Conservation (phyloP, 2,113 vertebrate genomes). For the Hirundichthys speculiger region DNA sequence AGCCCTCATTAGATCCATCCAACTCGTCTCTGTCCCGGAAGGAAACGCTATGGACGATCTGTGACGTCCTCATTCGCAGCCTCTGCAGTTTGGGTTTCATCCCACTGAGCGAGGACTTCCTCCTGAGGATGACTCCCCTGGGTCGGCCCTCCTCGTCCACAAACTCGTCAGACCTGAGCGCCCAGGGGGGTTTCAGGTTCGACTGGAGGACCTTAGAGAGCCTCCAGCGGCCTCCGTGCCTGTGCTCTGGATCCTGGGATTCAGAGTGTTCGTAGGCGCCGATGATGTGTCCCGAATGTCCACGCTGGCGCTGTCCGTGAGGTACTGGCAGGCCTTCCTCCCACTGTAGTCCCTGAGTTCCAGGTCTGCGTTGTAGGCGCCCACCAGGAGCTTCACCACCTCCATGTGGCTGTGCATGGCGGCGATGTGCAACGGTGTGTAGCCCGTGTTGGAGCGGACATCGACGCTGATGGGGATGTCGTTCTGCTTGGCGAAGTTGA, state of each 20-base stretch:
- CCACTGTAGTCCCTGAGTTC: constrained; percentile 91
- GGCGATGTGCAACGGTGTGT: constrained; percentile 91
- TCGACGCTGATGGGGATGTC: constrained; percentile 83
- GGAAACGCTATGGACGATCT: constrained; percentile 64
- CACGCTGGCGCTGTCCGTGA: constrained; percentile 71
- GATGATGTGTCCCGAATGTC: constrained; percentile 86
- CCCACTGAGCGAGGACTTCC: constrained; percentile 63
- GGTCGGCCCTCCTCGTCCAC: background rate
- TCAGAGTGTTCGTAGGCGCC: constrained; percentile 71
- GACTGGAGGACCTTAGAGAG: constrained; percentile 66
- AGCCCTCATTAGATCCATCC: background rate
- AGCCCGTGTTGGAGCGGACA: constrained; percentile 83
- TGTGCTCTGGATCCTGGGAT: constrained; percentile 3
- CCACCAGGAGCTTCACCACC: constrained; percentile 91
- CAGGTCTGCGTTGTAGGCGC: constrained; percentile 90
- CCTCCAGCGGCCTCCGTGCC: constrained; percentile 40
- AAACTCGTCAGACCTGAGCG: constrained; percentile 14
- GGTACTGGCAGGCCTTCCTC: constrained; percentile 89
- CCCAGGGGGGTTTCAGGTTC: constrained; percentile 48
- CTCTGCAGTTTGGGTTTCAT: constrained; percentile 61
- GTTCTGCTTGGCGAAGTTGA: constrained; percentile 84
- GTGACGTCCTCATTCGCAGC: constrained; percentile 47
- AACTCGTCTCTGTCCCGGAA: constrained; percentile 22
- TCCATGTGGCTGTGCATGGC: constrained; percentile 91
- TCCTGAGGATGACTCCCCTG: constrained; percentile 29